Base-by-base conservation (phyloP, 2,797 vertebrate genomes). In the Anniella stebbinsi region DNA sequence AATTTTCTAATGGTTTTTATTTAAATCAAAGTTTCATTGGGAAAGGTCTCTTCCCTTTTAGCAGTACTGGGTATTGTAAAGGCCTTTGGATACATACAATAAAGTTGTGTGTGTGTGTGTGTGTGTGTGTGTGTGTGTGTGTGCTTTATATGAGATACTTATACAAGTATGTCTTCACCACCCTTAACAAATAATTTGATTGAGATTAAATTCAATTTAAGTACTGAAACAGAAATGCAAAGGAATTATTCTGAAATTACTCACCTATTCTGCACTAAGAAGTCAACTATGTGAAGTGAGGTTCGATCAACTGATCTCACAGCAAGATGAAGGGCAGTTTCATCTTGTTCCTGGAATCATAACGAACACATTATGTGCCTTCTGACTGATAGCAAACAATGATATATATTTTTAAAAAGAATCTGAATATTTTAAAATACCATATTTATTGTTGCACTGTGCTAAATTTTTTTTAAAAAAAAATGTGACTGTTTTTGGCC, bases 271-370 rank as follows among this genome's bases (percentile, higher is more conserved):
- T 99, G 99, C 69, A 99, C 98, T 95, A 99, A 97, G 89, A 99
- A 99, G 97, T 99, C 99, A 1, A 99, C 98, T 1, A 99, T 99
- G 95, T 99, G 99, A 88, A 99, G 98, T 7, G 99, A 99, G 0
- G 98, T 99, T 91, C 99, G 97, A 93, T 99, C 99, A 92, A 99
- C 99, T 13, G 99, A 98, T 93, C 99, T 97, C 94, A 99, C 99
- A 0, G 99, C 99, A 5, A 99, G 98, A 92, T 99, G 99, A 87
- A 99, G 98, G 0, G 99, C 99, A 0, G 99, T 99, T 96, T 99
- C 99, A 0, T 99, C 98, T 78, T 99, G 98, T 94, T 99, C 99
- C 99, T 99, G 94, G 12, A 90, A 95, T 92, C 21, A 84, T 92
- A 91, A 91, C 28, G 48, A 38, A 92, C 85, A 60, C 84, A 48